phyloP scores from a whole-genome alignment of 2,888 invertebrate species.

The Sminthurides aquaticus region DNA sequence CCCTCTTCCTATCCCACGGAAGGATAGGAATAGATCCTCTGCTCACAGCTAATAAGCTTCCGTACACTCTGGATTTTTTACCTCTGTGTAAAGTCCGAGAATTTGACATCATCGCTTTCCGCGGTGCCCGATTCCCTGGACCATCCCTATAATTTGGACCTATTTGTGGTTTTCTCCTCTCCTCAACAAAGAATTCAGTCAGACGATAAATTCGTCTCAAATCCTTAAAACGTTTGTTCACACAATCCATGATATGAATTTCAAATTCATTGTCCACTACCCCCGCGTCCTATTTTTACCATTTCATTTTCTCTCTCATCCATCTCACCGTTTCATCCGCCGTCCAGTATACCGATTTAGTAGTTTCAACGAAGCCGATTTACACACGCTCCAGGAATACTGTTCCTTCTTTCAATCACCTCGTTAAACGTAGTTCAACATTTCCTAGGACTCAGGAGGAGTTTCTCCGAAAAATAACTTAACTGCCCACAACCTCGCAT shows the following conservation, averaged over 20 bases:
- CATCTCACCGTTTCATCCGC: neutral
- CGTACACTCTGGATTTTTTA: no score
- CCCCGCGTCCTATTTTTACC: neutral
- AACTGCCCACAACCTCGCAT: neutral
- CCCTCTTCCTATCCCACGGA: no score
- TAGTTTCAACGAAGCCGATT: no score
- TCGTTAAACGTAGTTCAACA: no score
- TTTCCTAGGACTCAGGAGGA: no score
- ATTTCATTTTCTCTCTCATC: neutral
- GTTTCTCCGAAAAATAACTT: neutral
- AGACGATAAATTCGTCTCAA: slow-evolving; percentile 25
- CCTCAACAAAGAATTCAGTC: slow-evolving; percentile 26
- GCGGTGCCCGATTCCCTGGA: slow-evolving; percentile 3
- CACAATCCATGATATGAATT: neutral
- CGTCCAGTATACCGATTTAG: neutral
- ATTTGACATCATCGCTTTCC: neutral
- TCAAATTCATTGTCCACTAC: neutral
- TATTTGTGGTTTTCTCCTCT: slow-evolving; percentile 24
- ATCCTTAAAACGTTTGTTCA: slow-evolving; percentile 3
- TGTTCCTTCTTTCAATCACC: neutral
- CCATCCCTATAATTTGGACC: slow-evolving; percentile 21
- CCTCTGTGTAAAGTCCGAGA: no score
- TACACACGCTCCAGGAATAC: no score
- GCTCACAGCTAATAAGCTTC: neutral
- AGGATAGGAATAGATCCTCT: no score